These are phyloP conservation scores for Tenodera sinensis DNA, from an alignment of 2,888 invertebrate genomes.

Conservation along the genomic window DNA sequence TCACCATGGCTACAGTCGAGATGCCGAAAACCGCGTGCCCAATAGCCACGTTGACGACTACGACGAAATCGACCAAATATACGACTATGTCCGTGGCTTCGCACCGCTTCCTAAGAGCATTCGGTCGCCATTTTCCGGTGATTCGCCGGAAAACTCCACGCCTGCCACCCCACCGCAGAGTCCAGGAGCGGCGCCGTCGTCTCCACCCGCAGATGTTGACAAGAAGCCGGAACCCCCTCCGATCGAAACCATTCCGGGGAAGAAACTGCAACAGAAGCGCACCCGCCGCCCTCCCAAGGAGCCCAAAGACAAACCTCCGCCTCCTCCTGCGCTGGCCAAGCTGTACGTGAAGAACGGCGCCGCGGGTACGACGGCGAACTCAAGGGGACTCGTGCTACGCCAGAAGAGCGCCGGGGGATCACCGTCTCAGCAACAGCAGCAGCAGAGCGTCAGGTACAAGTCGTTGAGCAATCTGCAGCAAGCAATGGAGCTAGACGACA, in stretches of 20 bases:
- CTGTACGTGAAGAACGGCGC: conserved; percentile 75
- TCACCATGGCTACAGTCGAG: conserved; percentile 51
- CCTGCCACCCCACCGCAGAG: conserved; percentile 55
- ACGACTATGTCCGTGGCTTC: conserved; percentile 91
- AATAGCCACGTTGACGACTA: conserved; percentile 63
- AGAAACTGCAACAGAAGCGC: conserved; percentile 64
- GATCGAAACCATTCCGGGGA: conserved; percentile 86
- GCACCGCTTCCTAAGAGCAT: conserved; percentile 84
- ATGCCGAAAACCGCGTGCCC: conserved; percentile 63
- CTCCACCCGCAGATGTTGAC: conserved; percentile 43
- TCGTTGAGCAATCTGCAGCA: conserved; percentile 60
- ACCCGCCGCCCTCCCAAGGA: conserved; percentile 63
- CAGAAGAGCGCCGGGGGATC: conserved; percentile 72
- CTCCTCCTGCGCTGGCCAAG: conserved; percentile 63
- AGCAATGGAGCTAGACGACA: conserved; percentile 62
- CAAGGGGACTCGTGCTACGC: conserved; percentile 60
- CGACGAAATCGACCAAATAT: conserved; percentile 94
- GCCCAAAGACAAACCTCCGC: conserved; percentile 57
- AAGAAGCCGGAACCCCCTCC: conserved; percentile 85
- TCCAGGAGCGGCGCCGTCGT: conserved; percentile 50
- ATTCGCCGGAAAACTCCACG: conserved; percentile 39
- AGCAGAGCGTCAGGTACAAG: conserved; percentile 62
- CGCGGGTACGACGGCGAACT: conserved; percentile 44
- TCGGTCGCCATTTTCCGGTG: conserved; percentile 58
- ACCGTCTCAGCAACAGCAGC: conserved; percentile 54